Evolutionary conservation across 2,113 vertebrate genomes (phyloP), one percentile per base, ranked within the genome.

Genomic region (Butastur rufipennis): DNA sequence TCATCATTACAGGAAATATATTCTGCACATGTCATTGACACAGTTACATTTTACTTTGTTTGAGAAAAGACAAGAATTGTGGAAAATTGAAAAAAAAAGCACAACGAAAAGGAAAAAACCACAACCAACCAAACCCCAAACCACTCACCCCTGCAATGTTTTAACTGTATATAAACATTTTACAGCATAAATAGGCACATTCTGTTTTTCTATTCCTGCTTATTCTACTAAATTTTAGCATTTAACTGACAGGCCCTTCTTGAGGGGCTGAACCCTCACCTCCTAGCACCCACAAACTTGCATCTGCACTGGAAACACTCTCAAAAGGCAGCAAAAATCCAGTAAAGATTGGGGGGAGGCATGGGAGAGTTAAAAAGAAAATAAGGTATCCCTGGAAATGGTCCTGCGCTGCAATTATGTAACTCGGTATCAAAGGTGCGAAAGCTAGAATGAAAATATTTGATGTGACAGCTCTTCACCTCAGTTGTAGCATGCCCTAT

Each of bases 381-480:
- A 93, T 19, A 93, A 95, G 68, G 93, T 97, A 96, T 82, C 95
- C 94, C 84, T 89, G 86, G 72, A 95, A 94, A 80, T 85, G 85
- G 78, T 90, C 87, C 94, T 97, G 68, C 12, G 0, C 85, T 80
- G 81, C 91, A 91, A 92, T 97, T 97, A 95, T 43, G 61, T 92
- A 97, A 97, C 88, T 86, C 43, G 32, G 31, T 96, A 94, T 91
- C 96, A 97, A 97, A 97, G 93, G 97, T 97, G 97, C 56, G 96
- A 97, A 97, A 95, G 93, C 97, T 40, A 59, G 86, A 97, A 93
- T 96, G 97, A 97, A 98, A 98, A 98, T 96, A 97, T 96, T 97
- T 96, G 89, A 97, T 93, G 93, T 94, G 96, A 97, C 97, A 98
- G 97, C 96, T 98, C 96, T 97, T 97, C 97, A 98, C 97, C 98